Base-by-base conservation (phyloP, 2,888 invertebrate species). In the Sceliomorpha sp. region DNA sequence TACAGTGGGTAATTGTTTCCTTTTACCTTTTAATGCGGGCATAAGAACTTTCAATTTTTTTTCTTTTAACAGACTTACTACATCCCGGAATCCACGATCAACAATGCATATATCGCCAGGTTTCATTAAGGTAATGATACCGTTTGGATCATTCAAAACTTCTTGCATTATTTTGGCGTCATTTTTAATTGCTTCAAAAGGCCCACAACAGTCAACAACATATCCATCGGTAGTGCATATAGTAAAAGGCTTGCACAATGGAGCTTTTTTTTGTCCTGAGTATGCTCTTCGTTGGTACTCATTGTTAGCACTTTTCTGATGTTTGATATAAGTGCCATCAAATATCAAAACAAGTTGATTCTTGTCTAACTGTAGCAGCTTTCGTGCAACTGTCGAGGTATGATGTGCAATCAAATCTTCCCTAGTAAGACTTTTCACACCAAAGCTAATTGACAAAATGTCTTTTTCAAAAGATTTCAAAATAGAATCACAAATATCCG, bases 11-110 rank as follows among this genome's bases (percentile, higher is more conserved):
- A 78, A 39, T 15, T 75, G 75, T 9, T 39, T 50, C 9, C 72
- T 47, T 31, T 74, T 75, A 6, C 75, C 73, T 69, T 75, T 72
- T 2, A 77, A 50, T 14, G 74, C 75, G 10, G 72, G 73, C 73
- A 77, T 75, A 5, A 71, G 14, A 14, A 75, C 76, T 29, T 6
- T 40, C 29, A 32, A 77, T 1, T 60, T 67, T 53, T 40, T 34
- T 15, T 56, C 42, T 53, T 48, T 9, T 20, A 63, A 32, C 0
- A 32, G 4, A 13, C 4, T 13, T 12, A 13, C 17, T n/a, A 62
- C 51, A 24, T 62, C 56, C 10, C 56, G 31, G 12, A 68, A 68
- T 3, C 56, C 62, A 15, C 76, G 34, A 55, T 78, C 75, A 8
- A 76, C 26, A 5, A 76, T 26, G 40, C 59, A 67, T 29, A 75